phyloP scores from a whole-genome alignment of 2,888 invertebrate species.

The Drosophila bunnanda region DNA sequence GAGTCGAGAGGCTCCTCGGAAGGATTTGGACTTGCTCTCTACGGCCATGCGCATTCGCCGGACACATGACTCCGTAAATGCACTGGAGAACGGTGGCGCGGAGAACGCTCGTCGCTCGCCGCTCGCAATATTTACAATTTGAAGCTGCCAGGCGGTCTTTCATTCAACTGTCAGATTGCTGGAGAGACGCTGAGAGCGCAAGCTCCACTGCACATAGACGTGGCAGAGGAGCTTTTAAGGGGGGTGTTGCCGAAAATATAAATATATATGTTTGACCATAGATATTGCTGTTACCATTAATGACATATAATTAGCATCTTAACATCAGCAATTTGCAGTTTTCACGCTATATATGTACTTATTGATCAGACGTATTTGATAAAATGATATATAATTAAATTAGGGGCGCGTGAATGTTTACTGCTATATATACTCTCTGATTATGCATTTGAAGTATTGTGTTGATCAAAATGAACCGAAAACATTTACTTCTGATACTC shows the following conservation, averaged over 20 bases:
- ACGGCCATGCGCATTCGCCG: slow-evolving; percentile 38
- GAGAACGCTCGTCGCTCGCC: slow-evolving; percentile 8
- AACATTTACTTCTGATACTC: neutral
- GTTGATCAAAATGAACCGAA: neutral
- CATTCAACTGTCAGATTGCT: slow-evolving; percentile 63
- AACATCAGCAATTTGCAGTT: neutral
- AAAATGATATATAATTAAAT: neutral
- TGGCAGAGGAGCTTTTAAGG: slow-evolving; percentile 4
- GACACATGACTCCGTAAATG: slow-evolving; percentile 32
- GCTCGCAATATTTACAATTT: slow-evolving; percentile 73
- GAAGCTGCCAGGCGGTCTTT: slow-evolving; percentile 66
- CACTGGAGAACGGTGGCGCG: slow-evolving; percentile 5
- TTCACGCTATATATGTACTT: neutral
- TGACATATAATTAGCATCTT: neutral
- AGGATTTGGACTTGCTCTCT: slow-evolving; percentile 10
- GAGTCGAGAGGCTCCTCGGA: neutral
- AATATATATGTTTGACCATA: too few relatives aligned
- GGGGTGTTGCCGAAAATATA: neutral
- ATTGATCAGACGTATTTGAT: too few relatives aligned
- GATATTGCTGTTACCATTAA: neutral
- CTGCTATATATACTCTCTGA: neutral
- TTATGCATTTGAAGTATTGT: too few relatives aligned
- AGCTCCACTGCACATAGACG: slow-evolving; percentile 22
- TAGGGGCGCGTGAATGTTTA: neutral
- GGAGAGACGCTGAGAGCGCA: slow-evolving; percentile 54